phyloP scores from a whole-genome alignment of 2,888 invertebrate genomes.

The Uropetala carovei region DNA sequence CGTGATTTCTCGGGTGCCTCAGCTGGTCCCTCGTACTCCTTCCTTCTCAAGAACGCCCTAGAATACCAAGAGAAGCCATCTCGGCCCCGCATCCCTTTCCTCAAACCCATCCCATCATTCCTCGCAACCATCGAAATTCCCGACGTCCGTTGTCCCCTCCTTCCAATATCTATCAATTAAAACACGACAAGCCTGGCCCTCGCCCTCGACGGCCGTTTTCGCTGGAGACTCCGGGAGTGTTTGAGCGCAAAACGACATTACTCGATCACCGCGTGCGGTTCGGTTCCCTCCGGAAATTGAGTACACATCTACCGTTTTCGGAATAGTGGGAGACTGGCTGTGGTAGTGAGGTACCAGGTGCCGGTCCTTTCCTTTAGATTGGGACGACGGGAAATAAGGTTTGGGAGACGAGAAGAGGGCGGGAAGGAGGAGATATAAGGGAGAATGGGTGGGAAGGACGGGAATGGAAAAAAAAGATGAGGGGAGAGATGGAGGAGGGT shows the following conservation, averaged over 20 bases:
- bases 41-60: background rate
- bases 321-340: background rate
- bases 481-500: background rate
- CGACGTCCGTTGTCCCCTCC: background rate
- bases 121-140: too few relatives aligned
- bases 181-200: background rate
- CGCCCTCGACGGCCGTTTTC: background rate
- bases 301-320: conserved; percentile 12
- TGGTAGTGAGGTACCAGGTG: background rate
- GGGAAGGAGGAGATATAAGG: too few relatives aligned
- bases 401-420: background rate
- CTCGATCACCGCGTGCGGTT: background rate
- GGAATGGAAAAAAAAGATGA: background rate
- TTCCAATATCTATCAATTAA: conserved; percentile 16
- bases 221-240: background rate
- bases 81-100: background rate
- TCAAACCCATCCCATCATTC: background rate
- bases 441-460: background rate
- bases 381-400: background rate
- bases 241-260: background rate
- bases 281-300: background rate
- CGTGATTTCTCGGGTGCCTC: conserved; percentile 3
- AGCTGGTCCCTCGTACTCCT: background rate
- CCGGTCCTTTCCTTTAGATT: background rate
- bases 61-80: conserved; percentile 16